phyloP scores from a whole-genome alignment of 2,888 invertebrate species.

The Geophilus truncorum region DNA sequence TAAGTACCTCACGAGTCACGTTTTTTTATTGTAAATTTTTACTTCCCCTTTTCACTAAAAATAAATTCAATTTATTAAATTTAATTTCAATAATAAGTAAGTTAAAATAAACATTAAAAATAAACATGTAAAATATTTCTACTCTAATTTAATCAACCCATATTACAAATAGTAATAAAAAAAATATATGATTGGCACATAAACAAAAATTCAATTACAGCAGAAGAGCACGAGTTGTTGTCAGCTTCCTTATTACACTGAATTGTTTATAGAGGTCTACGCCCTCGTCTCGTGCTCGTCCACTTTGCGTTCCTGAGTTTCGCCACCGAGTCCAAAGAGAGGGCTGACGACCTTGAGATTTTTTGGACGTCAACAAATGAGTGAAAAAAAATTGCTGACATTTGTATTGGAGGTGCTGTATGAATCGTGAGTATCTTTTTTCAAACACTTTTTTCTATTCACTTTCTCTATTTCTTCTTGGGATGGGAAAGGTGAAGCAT shows the following conservation, averaged over 20 bases:
- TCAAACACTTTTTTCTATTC: background rate
- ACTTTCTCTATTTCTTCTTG: background rate
- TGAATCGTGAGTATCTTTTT: background rate
- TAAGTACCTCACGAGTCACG: background rate
- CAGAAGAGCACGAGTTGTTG: background rate
- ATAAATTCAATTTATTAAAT: background rate
- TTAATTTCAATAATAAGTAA: no score
- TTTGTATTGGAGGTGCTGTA: background rate
- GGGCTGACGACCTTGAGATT: conserved; percentile 16
- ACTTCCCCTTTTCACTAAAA: background rate
- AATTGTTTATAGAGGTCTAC: conserved; percentile 13
- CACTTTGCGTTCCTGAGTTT: conserved; percentile 15
- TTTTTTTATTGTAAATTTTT: background rate
- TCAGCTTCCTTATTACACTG: conserved; percentile 16
- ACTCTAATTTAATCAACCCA: no score
- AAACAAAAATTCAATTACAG: background rate
- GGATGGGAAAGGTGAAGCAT: conserved; percentile 6
- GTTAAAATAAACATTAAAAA: no score
- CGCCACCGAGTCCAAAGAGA: background rate
- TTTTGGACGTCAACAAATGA: background rate
- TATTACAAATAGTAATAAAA: no score
- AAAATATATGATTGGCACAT: no score
- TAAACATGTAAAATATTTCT: no score
- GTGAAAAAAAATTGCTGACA: conserved; percentile 3
- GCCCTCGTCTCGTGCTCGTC: conserved; percentile 15